Percentiles rank a stretch among this genome's conserved stretches.
Evolutionary conservation across 2,113 vertebrate genomes (phyloP).

Genomic region (Camelus bactrianus): DNA sequence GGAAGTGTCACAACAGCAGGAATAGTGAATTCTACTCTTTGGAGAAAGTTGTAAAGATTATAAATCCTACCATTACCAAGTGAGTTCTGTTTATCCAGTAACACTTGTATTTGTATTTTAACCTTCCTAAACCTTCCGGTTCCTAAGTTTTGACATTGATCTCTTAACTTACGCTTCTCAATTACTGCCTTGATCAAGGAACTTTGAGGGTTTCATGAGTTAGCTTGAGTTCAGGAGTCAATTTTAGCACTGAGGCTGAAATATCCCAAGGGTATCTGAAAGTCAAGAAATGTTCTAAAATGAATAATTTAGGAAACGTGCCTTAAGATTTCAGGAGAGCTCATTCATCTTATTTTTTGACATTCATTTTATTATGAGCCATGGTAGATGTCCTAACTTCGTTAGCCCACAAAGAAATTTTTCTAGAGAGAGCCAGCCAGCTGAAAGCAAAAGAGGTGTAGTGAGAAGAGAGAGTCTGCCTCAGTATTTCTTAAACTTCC

Average conservation of each 20-base stretch:
- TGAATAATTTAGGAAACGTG: constrained; percentile 76
- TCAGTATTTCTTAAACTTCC: background rate
- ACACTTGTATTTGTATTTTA: constrained; percentile 15
- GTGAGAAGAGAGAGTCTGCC: background rate
- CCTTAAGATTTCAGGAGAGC: constrained; percentile 74
- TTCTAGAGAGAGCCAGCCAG: background rate
- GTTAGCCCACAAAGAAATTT: constrained; percentile 47
- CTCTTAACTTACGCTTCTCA: background rate
- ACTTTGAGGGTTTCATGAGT: constrained; percentile 35
- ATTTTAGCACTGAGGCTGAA: constrained; percentile 65
- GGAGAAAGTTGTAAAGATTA: background rate
- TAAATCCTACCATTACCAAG: background rate
- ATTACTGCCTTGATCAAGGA: background rate
- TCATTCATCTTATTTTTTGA: constrained; percentile 63
- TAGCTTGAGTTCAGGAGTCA: constrained; percentile 38
- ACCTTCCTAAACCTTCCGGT: background rate
- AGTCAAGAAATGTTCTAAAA: constrained; percentile 74
- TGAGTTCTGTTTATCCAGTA: constrained; percentile 2
- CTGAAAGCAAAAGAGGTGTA: background rate
- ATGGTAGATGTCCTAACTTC: constrained; percentile 25
- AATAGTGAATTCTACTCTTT: background rate
- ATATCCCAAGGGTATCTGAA: constrained; percentile 43
- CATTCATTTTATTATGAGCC: constrained; percentile 62
- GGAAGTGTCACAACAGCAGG: background rate
- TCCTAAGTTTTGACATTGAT: background rate